Evolutionary conservation across 2,888 invertebrate genomes (phyloP).

Genomic region (Neuroscelio doddi): DNA sequence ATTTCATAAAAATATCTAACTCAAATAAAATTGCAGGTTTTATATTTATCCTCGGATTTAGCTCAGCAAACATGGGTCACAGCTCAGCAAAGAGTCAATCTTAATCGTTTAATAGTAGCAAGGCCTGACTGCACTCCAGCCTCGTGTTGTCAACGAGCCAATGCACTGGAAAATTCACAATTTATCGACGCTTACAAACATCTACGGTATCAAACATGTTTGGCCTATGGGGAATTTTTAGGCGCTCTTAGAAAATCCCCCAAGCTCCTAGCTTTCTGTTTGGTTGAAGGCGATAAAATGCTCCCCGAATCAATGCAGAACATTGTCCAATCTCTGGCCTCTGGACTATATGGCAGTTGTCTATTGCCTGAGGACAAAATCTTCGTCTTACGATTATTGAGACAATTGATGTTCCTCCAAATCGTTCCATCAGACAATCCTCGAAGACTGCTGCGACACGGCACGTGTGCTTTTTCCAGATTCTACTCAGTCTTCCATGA

Average conservation of each 20-base stretch:
- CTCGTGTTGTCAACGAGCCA: slow-evolving; percentile 82
- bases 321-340: slow-evolving; percentile 75
- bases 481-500: slow-evolving; percentile 93
- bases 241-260: slow-evolving; percentile 80
- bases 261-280: slow-evolving; percentile 79
- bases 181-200: slow-evolving; percentile 89
- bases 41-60: slow-evolving; percentile 75
- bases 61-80: slow-evolving; percentile 90
- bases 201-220: slow-evolving; percentile 84
- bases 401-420: slow-evolving; percentile 82
- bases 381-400: slow-evolving; percentile 77
- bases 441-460: slow-evolving; percentile 84
- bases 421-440: slow-evolving; percentile 81
- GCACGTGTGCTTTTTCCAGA: slow-evolving; percentile 89
- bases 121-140: slow-evolving; percentile 84
- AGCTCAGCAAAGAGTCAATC: slow-evolving; percentile 87
- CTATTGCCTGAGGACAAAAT: slow-evolving; percentile 84
- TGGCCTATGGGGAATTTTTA: slow-evolving; percentile 81
- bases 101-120: slow-evolving; percentile 83
- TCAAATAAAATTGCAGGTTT: slow-evolving; percentile 68
- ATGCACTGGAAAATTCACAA: slow-evolving; percentile 76
- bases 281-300: slow-evolving; percentile 79
- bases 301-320: slow-evolving; percentile 71
- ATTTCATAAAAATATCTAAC: too few relatives aligned
- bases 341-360: slow-evolving; percentile 83